phyloP scores from a whole-genome alignment of 1,140 invertebrate genomes.

The Bombus sylvicola region DNA sequence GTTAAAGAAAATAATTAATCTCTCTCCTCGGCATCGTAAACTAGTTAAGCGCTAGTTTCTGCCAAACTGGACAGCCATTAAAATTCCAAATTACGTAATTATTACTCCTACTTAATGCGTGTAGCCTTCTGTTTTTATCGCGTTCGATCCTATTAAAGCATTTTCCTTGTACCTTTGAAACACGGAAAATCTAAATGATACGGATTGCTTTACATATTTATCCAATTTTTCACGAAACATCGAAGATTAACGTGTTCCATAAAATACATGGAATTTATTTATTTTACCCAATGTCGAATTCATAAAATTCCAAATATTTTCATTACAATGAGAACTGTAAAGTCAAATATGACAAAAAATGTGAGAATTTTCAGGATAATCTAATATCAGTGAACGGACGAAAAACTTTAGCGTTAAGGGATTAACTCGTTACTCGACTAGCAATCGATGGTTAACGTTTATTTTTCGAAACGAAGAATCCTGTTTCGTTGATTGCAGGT shows the following conservation, averaged over 20 bases:
- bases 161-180: background rate
- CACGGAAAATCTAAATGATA: too few relatives aligned
- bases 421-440: background rate
- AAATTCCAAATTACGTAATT: background rate
- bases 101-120: background rate
- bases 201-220: too few relatives aligned
- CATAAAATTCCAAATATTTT: too few relatives aligned
- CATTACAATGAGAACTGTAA: too few relatives aligned
- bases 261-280: too few relatives aligned
- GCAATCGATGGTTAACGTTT: background rate
- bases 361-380: too few relatives aligned
- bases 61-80: background rate
- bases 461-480: background rate
- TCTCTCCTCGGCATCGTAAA: background rate
- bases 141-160: background rate
- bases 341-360: too few relatives aligned
- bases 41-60: background rate
- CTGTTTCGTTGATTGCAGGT: slow-evolving; percentile 80
- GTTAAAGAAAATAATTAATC: slow-evolving; percentile 3
- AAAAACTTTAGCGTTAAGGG: too few relatives aligned
- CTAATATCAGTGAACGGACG: fast-evolving
- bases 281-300: too few relatives aligned
- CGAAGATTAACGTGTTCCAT: too few relatives aligned
- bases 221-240: background rate
- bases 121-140: background rate